Conservation (phyloP, 2,888 invertebrate species). For the Hypsopygia costalis region DNA sequence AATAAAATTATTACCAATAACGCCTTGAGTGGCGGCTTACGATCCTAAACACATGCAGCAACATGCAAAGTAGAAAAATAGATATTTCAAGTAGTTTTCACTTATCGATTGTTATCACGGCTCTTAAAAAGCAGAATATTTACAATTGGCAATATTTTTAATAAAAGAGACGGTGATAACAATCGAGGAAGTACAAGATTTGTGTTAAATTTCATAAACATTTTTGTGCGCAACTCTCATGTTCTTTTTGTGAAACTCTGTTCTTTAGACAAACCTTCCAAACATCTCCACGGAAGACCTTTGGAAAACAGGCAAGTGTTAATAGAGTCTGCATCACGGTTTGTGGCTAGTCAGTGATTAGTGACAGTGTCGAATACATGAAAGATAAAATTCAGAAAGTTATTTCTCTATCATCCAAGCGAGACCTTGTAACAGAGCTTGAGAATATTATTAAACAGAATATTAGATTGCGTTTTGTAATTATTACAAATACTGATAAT, state of each 20-base stretch:
- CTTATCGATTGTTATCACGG: conserved; percentile 55
- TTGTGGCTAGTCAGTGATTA: conserved; percentile 50
- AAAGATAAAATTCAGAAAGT: not conserved
- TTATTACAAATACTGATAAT: not conserved
- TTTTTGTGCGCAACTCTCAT: conserved; percentile 65
- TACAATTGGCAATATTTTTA: conserved; percentile 18
- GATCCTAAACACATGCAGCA: conserved; percentile 78
- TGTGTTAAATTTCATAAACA: conserved; percentile 44
- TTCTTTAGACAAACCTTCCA: conserved; percentile 83
- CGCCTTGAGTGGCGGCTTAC: conserved; percentile 73
- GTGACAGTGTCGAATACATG: conserved; percentile 1
- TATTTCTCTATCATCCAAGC: conserved; percentile 2
- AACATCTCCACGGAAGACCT: conserved; percentile 84
- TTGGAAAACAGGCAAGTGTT: conserved; percentile 73
- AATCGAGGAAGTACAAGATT: conserved; percentile 43
- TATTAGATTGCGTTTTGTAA: too few relatives aligned
- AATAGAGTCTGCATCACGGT: conserved; percentile 58
- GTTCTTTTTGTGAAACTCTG: conserved; percentile 63
- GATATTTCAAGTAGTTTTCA: conserved; percentile 44
- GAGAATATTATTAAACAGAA: conserved; percentile 1
- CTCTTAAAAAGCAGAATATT: conserved; percentile 22
- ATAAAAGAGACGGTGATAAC: conserved; percentile 48
- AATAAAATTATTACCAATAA: conserved; percentile 70
- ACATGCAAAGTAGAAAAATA: conserved; percentile 75
- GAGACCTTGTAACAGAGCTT: conserved; percentile 6